A percentile compares a stretch with the other conserved stretches of the same genome.
Conservation (phyloP, 2,113 vertebrate species). For the Ahaetulla prasina region DNA sequence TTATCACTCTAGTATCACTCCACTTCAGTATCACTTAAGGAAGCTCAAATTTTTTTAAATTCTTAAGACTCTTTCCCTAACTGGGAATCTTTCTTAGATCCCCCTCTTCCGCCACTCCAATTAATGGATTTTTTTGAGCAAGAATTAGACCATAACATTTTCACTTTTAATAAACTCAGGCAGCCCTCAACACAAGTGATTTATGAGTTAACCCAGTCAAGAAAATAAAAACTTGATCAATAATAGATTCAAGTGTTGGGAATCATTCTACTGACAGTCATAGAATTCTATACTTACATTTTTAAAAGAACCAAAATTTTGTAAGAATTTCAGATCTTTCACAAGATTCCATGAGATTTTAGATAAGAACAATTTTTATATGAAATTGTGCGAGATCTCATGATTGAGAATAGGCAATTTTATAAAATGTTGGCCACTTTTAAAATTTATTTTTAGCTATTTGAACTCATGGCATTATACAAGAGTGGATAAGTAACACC, state of each 20-base stretch:
- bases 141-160: not conserved
- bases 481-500: not conserved
- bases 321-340: not conserved
- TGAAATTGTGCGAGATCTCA: not conserved
- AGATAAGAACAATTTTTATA: not conserved
- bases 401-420: not conserved
- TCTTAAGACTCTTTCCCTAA: not conserved
- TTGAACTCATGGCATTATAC: not conserved
- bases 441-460: not conserved
- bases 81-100: not conserved
- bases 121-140: not conserved
- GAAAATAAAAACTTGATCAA: not conserved
- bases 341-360: not conserved
- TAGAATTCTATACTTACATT: not conserved
- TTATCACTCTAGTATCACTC: not conserved
- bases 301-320: not conserved
- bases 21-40: no score
- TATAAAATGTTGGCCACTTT: not conserved
- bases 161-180: not conserved
- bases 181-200: not conserved
- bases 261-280: not conserved
- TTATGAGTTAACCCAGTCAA: not conserved
- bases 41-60: not conserved
- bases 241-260: not conserved
- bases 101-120: not conserved